Evolutionary conservation across 2,113 vertebrate genomes (phyloP).

Genomic region (Chaetops frenatus): DNA sequence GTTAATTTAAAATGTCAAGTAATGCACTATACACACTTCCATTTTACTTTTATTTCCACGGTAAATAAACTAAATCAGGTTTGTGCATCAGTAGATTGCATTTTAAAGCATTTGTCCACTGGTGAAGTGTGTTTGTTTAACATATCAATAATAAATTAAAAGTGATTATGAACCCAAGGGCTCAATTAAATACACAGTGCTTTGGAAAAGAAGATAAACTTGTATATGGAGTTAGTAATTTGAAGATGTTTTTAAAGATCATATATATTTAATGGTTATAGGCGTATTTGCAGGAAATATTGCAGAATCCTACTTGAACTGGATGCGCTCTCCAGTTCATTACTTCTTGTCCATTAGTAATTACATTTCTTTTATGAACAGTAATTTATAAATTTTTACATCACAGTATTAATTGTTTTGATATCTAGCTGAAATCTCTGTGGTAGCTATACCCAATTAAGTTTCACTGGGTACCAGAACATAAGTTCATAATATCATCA

Average conservation of each 20-base stretch:
- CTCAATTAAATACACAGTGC: constrained; percentile 53
- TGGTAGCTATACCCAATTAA: constrained; percentile 20
- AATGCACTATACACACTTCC: background rate
- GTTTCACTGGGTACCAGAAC: background rate
- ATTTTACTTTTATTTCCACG: background rate
- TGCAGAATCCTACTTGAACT: constrained; percentile 11
- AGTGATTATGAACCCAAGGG: constrained; percentile 43
- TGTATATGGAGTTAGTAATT: constrained; percentile 31
- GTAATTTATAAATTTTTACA: constrained; percentile 52
- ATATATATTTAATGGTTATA: constrained; percentile 54
- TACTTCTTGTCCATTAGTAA: constrained; percentile 52
- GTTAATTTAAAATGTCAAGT: background rate
- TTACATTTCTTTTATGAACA: constrained; percentile 42
- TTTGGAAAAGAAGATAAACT: constrained; percentile 39
- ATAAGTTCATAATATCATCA: too few species aligned
- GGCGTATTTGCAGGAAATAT: constrained; percentile 34
- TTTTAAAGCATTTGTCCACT: constrained; percentile 38
- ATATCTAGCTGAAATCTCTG: constrained; percentile 30
- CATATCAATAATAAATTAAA: constrained; percentile 57
- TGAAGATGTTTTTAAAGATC: constrained; percentile 43
- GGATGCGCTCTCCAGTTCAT: background rate
- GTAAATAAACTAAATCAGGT: constrained; percentile 1
- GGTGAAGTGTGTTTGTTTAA: constrained; percentile 22
- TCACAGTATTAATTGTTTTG: constrained; percentile 41
- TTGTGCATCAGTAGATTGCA: constrained; percentile 4